phyloP scores from a whole-genome alignment of 2,113 vertebrate genomes.

The Mastomys natalensis region DNA sequence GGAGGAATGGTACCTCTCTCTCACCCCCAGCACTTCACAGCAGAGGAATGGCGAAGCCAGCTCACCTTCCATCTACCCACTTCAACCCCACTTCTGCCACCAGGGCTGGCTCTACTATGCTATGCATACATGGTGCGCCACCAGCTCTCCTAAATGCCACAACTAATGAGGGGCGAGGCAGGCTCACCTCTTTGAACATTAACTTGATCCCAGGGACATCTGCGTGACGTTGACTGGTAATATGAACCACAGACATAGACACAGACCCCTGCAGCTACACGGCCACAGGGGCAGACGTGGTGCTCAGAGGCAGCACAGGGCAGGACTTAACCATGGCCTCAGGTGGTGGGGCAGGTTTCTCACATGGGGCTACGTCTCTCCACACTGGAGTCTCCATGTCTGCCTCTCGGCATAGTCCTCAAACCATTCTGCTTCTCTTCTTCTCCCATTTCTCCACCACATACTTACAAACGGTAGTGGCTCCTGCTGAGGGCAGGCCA shows the following conservation, averaged over 20 bases:
- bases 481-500: neutral
- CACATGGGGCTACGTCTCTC: neutral
- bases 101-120: neutral
- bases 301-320: neutral
- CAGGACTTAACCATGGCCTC: neutral
- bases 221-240: neutral
- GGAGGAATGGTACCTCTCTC: neutral
- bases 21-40: neutral
- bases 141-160: neutral
- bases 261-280: neutral
- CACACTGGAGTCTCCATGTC: neutral
- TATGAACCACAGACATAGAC: neutral
- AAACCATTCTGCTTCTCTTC: neutral
- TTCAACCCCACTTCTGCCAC: neutral
- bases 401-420: neutral
- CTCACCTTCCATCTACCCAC: too few species aligned
- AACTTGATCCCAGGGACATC: neutral
- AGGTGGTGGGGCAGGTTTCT: neutral
- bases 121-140: rapidly evolving
- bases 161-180: neutral
- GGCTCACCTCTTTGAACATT: neutral
- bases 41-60: neutral
- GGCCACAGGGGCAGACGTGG: neutral
- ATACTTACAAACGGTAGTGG: neutral
- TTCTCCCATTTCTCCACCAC: neutral